phyloP scores from a whole-genome alignment of 2,797 vertebrate species.

The Acanthis flammea region DNA sequence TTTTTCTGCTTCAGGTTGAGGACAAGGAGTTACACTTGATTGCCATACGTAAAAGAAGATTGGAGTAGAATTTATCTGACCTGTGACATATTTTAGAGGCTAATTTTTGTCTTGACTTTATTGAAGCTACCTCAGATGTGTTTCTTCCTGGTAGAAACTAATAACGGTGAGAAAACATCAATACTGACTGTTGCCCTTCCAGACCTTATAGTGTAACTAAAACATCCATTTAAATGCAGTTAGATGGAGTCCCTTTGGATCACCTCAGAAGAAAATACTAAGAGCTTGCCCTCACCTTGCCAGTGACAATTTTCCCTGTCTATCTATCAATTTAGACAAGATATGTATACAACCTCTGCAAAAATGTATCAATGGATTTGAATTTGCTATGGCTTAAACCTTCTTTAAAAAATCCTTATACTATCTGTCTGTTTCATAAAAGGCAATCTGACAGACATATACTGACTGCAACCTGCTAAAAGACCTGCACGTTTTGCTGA shows the following conservation, averaged over 20 bases:
- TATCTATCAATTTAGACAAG: neutral
- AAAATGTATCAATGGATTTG: neutral
- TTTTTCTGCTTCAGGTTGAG: neutral
- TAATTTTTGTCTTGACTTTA: neutral
- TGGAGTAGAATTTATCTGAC: neutral
- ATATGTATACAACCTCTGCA: neutral
- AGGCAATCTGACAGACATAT: neutral
- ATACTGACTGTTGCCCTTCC: neutral
- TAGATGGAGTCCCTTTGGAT: neutral
- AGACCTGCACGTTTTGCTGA: neutral
- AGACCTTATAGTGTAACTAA: neutral
- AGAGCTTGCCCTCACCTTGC: neutral
- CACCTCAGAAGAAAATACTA: neutral
- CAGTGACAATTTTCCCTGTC: neutral
- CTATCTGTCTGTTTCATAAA: neutral
- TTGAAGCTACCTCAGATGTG: neutral
- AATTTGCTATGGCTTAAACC: neutral
- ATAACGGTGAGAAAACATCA: neutral
- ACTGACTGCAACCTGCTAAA: neutral
- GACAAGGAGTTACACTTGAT: neutral
- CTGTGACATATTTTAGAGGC: neutral
- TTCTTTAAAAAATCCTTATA: neutral
- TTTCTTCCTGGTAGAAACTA: neutral
- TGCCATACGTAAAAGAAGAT: neutral
- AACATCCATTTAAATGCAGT: neutral